These are phyloP conservation scores for Hipposideros armiger DNA, from an alignment of 2,113 vertebrate species.

Conservation along the genomic window DNA sequence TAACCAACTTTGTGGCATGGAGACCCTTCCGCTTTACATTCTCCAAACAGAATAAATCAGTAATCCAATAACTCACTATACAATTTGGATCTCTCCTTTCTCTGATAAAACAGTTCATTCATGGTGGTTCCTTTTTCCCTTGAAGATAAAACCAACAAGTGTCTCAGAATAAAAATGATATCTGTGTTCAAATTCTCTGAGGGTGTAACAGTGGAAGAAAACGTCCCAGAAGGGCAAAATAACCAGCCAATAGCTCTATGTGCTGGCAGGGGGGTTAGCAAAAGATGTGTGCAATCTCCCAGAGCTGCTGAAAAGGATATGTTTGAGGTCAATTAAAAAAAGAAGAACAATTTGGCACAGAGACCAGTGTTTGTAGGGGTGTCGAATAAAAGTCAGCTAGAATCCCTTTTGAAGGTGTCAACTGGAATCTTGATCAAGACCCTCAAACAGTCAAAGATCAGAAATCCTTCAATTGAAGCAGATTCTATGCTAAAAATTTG, in stretches of 20 bases:
- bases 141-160: constrained; percentile 62
- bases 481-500: constrained; percentile 84
- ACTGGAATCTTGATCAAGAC: constrained; percentile 79
- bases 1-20: background rate
- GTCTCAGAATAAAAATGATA: background rate
- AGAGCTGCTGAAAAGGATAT: background rate
- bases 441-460: constrained; percentile 83
- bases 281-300: background rate
- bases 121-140: background rate
- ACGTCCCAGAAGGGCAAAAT: background rate
- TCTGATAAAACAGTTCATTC: constrained; percentile 13
- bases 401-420: constrained; percentile 82
- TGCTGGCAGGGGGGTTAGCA: background rate
- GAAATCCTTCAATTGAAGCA: constrained; percentile 86
- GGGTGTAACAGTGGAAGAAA: background rate
- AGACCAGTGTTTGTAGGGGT: constrained; percentile 60
- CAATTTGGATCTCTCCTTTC: constrained; percentile 11
- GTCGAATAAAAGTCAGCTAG: constrained; percentile 75
- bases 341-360: background rate
- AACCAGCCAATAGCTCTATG: background rate
- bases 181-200: background rate
- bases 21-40: background rate
- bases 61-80: background rate
- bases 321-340: background rate
- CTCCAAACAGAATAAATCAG: constrained; percentile 1